phyloP scores from a whole-genome alignment of 2,888 invertebrate genomes.

The Drosophila kokeensis region DNA sequence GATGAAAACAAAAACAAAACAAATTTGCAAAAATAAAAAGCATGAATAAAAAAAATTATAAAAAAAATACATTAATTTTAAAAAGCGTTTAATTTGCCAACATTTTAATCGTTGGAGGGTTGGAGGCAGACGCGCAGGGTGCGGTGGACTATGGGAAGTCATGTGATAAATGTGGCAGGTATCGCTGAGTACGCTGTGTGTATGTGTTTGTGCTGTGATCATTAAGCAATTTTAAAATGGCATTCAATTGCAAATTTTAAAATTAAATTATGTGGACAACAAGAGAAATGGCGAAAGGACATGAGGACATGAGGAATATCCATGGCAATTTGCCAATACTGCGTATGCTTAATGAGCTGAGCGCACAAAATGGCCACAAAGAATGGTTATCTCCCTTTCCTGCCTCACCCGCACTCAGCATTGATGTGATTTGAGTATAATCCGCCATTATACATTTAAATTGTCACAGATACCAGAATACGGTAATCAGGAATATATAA shows the following conservation, averaged over 20 bases:
- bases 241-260: slow-evolving; percentile 70
- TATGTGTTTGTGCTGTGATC: slow-evolving; percentile 51
- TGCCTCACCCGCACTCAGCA: neutral
- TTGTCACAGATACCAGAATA: slow-evolving; percentile 29
- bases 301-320: slow-evolving; percentile 39
- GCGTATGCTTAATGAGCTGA: slow-evolving; percentile 72
- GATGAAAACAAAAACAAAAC: slow-evolving; percentile 48
- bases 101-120: slow-evolving; percentile 50
- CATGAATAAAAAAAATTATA: slow-evolving; percentile 54
- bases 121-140: neutral
- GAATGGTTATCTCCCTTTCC: slow-evolving; percentile 22
- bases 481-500: slow-evolving; percentile 27
- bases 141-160: slow-evolving; percentile 18
- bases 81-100: slow-evolving; percentile 77
- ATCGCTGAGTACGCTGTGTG: slow-evolving; percentile 8
- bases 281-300: slow-evolving; percentile 24
- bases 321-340: slow-evolving; percentile 70
- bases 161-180: slow-evolving; percentile 61
- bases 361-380: slow-evolving; percentile 47
- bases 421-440: slow-evolving; percentile 36
- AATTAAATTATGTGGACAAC: slow-evolving; percentile 71
- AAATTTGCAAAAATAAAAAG: slow-evolving; percentile 67
- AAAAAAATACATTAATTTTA: slow-evolving; percentile 75
- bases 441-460: slow-evolving; percentile 31
- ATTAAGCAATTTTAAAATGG: slow-evolving; percentile 71